Percentiles rank a stretch among this genome's conserved stretches.
Conservation (phyloP, 2,888 invertebrate genomes). For the Allolobophora icterica region DNA sequence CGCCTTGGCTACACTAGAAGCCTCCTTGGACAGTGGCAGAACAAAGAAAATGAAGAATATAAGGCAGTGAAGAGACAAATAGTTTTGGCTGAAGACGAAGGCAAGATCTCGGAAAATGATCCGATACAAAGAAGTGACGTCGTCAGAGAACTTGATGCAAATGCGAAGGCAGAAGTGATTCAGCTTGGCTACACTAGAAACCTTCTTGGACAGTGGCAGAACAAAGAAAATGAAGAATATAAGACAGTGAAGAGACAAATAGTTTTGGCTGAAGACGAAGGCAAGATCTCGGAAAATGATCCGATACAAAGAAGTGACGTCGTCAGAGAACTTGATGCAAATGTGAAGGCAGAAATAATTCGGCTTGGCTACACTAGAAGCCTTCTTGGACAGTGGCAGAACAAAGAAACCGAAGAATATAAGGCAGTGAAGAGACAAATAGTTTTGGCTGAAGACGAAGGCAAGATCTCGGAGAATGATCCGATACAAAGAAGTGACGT, state of each 20-base stretch:
- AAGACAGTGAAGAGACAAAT: not conserved
- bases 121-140: too few relatives aligned
- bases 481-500: constrained; percentile 29
- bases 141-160: not conserved
- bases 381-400: constrained; percentile 32
- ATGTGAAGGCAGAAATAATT: not conserved
- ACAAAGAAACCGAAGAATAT: constrained; percentile 14
- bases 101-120: constrained; percentile 29
- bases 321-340: not conserved
- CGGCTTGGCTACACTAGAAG: not conserved
- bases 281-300: constrained; percentile 27
- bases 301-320: constrained; percentile 30
- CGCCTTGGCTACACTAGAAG: too few relatives aligned
- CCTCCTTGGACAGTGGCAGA: not conserved
- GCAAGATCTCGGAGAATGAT: constrained; percentile 22
- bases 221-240: constrained; percentile 18
- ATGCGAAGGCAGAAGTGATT: not conserved
- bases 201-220: constrained; percentile 13
- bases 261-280: constrained; percentile 30
- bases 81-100: constrained; percentile 31
- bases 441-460: constrained; percentile 27
- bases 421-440: not conserved
- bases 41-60: constrained; percentile 33
- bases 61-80: not conserved
- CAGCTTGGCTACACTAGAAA: not conserved